Percentiles rank a stretch among this genome's conserved stretches.
These are phyloP conservation scores for Ptilodon capucinus DNA, from an alignment of 2,888 invertebrate genomes.

Conservation along the genomic window DNA sequence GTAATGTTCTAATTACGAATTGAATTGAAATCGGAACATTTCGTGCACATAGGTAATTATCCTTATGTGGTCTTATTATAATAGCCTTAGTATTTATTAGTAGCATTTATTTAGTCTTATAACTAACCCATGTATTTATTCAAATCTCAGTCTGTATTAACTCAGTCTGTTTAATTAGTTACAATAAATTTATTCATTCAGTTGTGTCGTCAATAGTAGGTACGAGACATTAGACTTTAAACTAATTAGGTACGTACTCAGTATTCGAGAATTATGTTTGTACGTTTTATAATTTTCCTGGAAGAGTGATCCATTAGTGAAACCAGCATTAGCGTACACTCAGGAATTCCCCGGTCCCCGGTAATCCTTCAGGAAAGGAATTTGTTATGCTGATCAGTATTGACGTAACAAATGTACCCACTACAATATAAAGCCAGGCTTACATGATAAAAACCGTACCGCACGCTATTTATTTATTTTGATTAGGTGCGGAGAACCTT, in stretches of 20 bases:
- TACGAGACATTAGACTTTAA: too few species aligned
- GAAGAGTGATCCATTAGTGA: slow-evolving; percentile 10
- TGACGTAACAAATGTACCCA: background rate
- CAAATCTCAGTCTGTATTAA: too few species aligned
- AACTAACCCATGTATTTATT: too few species aligned
- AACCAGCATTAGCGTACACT: slow-evolving; percentile 15
- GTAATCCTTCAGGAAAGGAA: background rate
- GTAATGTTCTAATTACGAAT: too few species aligned
- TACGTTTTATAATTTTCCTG: slow-evolving; percentile 17
- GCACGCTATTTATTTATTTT: background rate
- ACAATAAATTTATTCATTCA: background rate
- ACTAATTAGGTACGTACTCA: background rate
- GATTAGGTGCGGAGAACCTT: background rate
- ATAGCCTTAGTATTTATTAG: too few species aligned
- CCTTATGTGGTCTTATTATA: too few species aligned
- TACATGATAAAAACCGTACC: background rate
- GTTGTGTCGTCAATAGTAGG: background rate
- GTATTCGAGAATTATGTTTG: background rate
- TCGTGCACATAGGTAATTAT: too few species aligned
- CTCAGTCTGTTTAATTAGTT: background rate
- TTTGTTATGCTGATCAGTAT: background rate
- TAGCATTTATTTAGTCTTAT: too few species aligned
- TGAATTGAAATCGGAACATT: too few species aligned
- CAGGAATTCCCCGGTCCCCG: background rate
- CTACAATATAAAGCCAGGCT: background rate